Evolutionary conservation across 1,140 invertebrate species (phyloP).

Genomic region (Drosophila tropicalis): DNA sequence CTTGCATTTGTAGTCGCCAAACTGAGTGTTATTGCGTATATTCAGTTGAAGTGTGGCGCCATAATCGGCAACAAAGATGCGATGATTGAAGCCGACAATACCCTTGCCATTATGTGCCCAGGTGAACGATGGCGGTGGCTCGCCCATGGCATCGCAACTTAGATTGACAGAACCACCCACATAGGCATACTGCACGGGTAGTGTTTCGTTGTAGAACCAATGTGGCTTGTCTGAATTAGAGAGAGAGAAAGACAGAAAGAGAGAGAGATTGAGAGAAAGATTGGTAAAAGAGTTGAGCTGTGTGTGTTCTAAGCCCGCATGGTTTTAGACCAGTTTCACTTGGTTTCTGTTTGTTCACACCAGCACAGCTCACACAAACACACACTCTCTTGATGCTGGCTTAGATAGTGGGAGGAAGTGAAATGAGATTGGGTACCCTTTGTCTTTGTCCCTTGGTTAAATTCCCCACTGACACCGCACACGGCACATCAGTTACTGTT

Average conservation of each 20-base stretch:
- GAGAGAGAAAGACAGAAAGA: constrained; percentile 5
- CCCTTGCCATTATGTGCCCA: constrained; percentile 84
- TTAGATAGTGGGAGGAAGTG: not conserved
- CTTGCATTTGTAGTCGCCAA: constrained; percentile 85
- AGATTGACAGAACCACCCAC: constrained; percentile 85
- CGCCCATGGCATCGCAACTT: constrained; percentile 85
- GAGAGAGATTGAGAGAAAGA: no score
- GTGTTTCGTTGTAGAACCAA: constrained; percentile 77
- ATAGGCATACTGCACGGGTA: constrained; percentile 82
- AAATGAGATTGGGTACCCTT: constrained; percentile 37
- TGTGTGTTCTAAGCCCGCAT: constrained; percentile 25
- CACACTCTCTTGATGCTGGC: not conserved
- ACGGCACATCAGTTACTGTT: constrained; percentile 22
- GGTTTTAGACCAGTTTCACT: constrained; percentile 7
- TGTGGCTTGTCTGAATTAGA: constrained; percentile 66
- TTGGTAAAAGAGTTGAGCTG: not conserved
- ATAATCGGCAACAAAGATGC: constrained; percentile 82
- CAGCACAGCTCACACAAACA: constrained; percentile 4
- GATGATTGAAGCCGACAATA: constrained; percentile 76
- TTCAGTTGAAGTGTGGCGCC: constrained; percentile 83
- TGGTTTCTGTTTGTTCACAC: constrained; percentile 26
- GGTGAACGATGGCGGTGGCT: constrained; percentile 85
- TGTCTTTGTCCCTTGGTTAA: constrained; percentile 45
- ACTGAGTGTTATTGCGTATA: constrained; percentile 83
- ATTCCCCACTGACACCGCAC: constrained; percentile 30